Conservation (phyloP, 2,113 vertebrate species). For the Benitochromis conjunctus region DNA sequence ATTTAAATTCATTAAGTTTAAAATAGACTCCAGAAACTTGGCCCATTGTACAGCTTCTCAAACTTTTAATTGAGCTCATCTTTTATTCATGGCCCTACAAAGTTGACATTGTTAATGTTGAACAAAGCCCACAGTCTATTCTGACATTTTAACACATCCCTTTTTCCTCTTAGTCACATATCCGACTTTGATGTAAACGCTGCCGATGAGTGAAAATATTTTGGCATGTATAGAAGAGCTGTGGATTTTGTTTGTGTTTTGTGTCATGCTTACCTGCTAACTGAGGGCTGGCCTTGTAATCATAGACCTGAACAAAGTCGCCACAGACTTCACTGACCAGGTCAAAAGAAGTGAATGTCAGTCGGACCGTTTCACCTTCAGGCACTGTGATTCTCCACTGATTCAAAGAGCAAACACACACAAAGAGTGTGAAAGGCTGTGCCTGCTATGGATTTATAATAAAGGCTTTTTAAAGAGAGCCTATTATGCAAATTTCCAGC, state of each 20-base stretch:
- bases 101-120: constrained; percentile 16
- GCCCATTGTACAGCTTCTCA: background rate
- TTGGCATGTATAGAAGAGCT: background rate
- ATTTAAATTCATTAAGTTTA: constrained; percentile 10
- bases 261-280: constrained; percentile 45
- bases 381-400: constrained; percentile 69
- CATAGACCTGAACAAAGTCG: constrained; percentile 74
- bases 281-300: constrained; percentile 44
- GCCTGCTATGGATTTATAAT: background rate
- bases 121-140: constrained; percentile 13
- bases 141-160: background rate
- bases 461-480: background rate
- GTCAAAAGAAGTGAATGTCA: constrained; percentile 72
- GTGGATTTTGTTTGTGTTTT: background rate
- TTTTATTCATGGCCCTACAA: constrained; percentile 17
- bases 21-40: constrained; percentile 23
- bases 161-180: background rate
- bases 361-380: constrained; percentile 51
- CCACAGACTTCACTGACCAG: constrained; percentile 68
- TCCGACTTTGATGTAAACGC: background rate
- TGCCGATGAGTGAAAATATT: background rate
- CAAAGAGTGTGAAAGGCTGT: background rate
- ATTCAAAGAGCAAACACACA: background rate
- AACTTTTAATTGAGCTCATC: constrained; percentile 42
- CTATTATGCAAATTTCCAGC: background rate